Evolutionary conservation across 2,888 invertebrate genomes (phyloP), one percentile per base, ranked within the genome.

Genomic region (Masnerella sp.): DNA sequence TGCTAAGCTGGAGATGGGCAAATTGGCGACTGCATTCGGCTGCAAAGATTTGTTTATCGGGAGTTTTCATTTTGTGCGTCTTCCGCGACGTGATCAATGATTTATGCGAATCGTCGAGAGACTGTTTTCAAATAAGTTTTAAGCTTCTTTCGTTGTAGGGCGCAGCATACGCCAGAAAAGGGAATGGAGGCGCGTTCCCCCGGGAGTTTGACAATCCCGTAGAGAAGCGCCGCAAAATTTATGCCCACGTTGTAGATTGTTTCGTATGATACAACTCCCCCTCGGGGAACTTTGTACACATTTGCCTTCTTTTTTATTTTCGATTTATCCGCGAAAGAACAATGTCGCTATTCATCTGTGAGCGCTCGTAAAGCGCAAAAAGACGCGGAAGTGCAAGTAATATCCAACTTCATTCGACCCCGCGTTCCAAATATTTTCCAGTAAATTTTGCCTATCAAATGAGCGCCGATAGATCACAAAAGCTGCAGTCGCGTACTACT

Each of bases 61-160:
- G 64, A 65, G 54, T 61, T 69, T 69, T 74, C 59, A 59, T 74
- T 74, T 73, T 56, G 68, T 38, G 64, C 62, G 30, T 73, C 45
- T 58, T 54, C 49, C 43, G 25, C 45, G 47, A 49, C 61, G 34
- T 61, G 74, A 74, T 74, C 74, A 76, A 74, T 76, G 76, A 76
- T 76, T 76, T 74, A 76, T 76, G 65, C 59, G 74, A 68, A 71
- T 68, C 61, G 74, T 51, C 71, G 71, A 28, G 68, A 76, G 71
- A 69, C 69, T 71, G 62, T 49, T 69, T 67, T 69, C 61, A 61
- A 76, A 76, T 72, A 76, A 74, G 71, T 76, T 76, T 76, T 74
- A 76, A 74, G 74, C 69, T 74, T 61, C 68, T 69, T 69, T 74
- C 69, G 69, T 74, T 76, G 71, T 76, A 64, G 68, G 54, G 71